Evolutionary conservation across 2,797 vertebrate species (phyloP).

Genomic region (Ptychadena robeensis): DNA sequence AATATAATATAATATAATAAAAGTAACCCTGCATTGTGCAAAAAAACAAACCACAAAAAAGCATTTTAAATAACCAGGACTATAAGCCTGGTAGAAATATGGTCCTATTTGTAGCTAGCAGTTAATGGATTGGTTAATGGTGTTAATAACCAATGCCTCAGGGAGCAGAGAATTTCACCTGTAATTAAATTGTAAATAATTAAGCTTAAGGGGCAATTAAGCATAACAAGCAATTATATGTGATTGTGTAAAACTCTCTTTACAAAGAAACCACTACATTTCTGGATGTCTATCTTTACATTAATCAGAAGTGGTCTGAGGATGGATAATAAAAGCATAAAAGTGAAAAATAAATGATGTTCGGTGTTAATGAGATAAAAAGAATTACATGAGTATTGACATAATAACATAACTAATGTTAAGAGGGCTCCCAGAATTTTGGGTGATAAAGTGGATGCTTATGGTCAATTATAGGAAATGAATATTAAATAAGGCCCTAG

Average conservation of each 20-base stretch:
- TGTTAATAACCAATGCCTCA: constrained; percentile 49
- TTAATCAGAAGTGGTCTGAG: constrained; percentile 40
- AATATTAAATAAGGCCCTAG: not conserved
- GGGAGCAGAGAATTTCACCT: constrained; percentile 48
- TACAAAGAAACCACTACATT: constrained; percentile 33
- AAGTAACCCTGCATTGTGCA: not conserved
- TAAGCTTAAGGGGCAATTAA: constrained; percentile 51
- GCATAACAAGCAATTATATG: constrained; percentile 51
- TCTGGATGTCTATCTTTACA: constrained; percentile 44
- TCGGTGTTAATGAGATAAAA: constrained; percentile 11
- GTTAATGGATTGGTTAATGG: constrained; percentile 51
- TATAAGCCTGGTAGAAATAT: constrained; percentile 35
- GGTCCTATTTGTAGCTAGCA: constrained; percentile 38
- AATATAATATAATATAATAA: too few species aligned
- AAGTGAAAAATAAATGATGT: not conserved
- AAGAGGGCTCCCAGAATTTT: not conserved
- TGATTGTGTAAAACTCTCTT: constrained; percentile 46
- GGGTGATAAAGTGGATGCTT: not conserved
- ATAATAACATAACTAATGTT: not conserved
- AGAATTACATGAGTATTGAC: constrained; percentile 4
- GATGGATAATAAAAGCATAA: constrained; percentile 18
- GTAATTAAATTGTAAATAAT: constrained; percentile 59
- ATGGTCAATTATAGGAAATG: not conserved
- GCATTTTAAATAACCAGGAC: constrained; percentile 6
- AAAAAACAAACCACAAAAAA: not conserved